A percentile compares a stretch with the other conserved stretches of the same genome.
These are phyloP conservation scores for Lochmaea capreae DNA, from an alignment of 2,888 invertebrate species.

Conservation along the genomic window DNA sequence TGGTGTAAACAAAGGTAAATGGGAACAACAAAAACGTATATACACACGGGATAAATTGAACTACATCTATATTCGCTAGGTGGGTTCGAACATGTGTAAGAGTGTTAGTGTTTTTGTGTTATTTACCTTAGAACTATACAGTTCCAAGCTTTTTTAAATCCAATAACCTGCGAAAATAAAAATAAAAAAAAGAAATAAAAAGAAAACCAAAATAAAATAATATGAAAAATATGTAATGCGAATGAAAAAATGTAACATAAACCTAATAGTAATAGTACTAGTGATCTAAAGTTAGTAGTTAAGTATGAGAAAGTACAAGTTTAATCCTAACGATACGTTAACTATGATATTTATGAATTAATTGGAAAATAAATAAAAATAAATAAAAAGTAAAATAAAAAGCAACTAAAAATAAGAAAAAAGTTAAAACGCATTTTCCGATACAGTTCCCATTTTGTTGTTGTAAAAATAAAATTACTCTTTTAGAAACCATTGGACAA, in stretches of 20 bases:
- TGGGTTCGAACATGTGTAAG: conserved; percentile 46
- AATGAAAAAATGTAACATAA: conserved; percentile 29
- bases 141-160: conserved; percentile 48
- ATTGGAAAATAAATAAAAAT: conserved; percentile 13
- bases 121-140: conserved; percentile 52
- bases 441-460: conserved; percentile 34
- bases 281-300: conserved; percentile 17
- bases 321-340: conserved; percentile 9
- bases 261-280: conserved; percentile 29
- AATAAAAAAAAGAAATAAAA: conserved; percentile 47
- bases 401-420: conserved; percentile 25
- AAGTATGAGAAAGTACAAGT: conserved; percentile 19
- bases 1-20: conserved; percentile 29
- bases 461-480: conserved; percentile 18
- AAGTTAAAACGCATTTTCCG: conserved; percentile 36
- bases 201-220: conserved; percentile 47
- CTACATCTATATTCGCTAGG: conserved; percentile 52
- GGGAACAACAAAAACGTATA: conserved; percentile 49
- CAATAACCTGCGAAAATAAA: conserved; percentile 54
- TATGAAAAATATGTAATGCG: conserved; percentile 32
- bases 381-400: conserved; percentile 23
- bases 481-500: background rate
- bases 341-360: conserved; percentile 18
- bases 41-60: conserved; percentile 55
- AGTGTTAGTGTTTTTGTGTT: conserved; percentile 48